Evolutionary conservation across 2,888 invertebrate genomes (phyloP).

Genomic region (Tachina grossa): DNA sequence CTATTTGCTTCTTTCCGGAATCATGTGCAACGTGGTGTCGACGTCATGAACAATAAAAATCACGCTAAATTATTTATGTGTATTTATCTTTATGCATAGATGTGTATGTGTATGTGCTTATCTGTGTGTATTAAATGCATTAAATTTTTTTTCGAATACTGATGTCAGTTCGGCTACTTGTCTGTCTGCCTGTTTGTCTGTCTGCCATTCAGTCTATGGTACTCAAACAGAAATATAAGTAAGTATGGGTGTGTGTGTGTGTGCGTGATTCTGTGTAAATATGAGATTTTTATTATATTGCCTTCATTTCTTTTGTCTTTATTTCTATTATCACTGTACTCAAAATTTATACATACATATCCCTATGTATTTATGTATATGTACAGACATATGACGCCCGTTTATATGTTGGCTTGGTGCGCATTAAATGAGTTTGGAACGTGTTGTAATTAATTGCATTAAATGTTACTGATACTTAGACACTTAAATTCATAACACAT

Average conservation of each 20-base stretch:
- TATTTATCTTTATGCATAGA: conserved; percentile 17
- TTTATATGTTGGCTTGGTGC: conserved; percentile 48
- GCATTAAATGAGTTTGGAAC: conserved; percentile 70
- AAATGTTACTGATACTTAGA: conserved; percentile 64
- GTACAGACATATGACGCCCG: background rate
- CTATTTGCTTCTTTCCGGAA: conserved; percentile 10
- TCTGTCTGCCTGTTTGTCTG: conserved; percentile 10
- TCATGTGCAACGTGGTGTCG: conserved; percentile 71
- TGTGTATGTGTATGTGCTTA: conserved; percentile 13
- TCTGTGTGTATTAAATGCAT: conserved; percentile 58
- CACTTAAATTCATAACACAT: conserved; percentile 52
- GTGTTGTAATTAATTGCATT: conserved; percentile 71
- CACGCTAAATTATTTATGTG: conserved; percentile 66
- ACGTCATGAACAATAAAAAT: conserved; percentile 77
- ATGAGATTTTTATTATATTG: conserved; percentile 45
- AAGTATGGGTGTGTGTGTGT: conserved; percentile 13
- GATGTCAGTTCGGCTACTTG: conserved; percentile 30
- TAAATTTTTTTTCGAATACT: conserved; percentile 38
- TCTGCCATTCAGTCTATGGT: background rate
- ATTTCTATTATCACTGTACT: conserved; percentile 41
- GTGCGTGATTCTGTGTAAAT: conserved; percentile 18
- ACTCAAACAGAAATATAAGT: background rate
- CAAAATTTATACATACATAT: background rate
- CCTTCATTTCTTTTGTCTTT: conserved; percentile 28
- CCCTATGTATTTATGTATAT: too few species aligned